These are phyloP conservation scores for Guaruba guarouba DNA, from an alignment of 2,113 vertebrate genomes.

Conservation along the genomic window DNA sequence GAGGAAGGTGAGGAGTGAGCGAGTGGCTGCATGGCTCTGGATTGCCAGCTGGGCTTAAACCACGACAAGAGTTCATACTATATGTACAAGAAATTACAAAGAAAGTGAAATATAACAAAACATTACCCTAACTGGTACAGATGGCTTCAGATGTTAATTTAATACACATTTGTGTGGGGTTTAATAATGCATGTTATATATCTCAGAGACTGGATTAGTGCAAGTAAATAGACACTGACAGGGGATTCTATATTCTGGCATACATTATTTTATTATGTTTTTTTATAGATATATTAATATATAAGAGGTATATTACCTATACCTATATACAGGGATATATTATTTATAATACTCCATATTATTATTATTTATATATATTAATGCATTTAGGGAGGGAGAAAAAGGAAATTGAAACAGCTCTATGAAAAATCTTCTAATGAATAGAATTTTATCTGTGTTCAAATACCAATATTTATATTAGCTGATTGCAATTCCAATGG, in stretches of 20 bases:
- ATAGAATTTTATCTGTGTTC: neutral
- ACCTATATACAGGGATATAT: neutral
- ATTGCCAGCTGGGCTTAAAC: no score
- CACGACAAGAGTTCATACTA: neutral
- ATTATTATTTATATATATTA: neutral
- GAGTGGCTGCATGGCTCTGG: no score
- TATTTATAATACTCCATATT: neutral
- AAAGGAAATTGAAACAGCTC: neutral
- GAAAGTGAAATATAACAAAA: neutral
- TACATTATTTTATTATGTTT: neutral
- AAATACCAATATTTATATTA: neutral
- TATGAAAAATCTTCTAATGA: neutral
- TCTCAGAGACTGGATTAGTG: neutral
- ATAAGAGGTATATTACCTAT: neutral
- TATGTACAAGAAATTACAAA: neutral
- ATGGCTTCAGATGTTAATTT: slow-evolving; percentile 20
- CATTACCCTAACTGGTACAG: neutral
- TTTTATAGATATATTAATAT: neutral
- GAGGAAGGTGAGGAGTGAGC: no score
- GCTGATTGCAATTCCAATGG: neutral
- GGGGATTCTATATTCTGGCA: neutral
- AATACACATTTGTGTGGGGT: neutral
- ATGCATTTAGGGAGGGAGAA: neutral
- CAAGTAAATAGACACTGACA: neutral
- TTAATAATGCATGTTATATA: slow-evolving; percentile 12